These are phyloP conservation scores for Danionella cerebrum DNA, from an alignment of 2,113 vertebrate species.

Conservation along the genomic window DNA sequence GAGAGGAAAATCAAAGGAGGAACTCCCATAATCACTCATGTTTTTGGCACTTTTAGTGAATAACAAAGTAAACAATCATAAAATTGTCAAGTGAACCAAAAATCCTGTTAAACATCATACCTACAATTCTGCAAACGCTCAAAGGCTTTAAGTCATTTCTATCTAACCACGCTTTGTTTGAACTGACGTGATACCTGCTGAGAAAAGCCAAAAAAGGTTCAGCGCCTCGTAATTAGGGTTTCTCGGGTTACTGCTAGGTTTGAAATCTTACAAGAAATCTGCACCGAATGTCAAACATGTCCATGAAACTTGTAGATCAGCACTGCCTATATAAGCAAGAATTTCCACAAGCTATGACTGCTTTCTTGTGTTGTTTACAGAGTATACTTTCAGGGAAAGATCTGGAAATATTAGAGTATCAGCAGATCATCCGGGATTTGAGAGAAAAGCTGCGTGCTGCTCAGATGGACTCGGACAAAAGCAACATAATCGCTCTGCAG, in stretches of 20 bases:
- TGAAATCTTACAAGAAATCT: no score
- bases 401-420: conserved; percentile 81
- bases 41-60: no score
- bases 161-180: neutral
- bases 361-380: conserved; percentile 49
- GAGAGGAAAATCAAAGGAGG: neutral
- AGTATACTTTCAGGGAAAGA: conserved; percentile 84
- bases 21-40: no score
- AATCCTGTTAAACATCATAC: neutral
- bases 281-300: no score
- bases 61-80: no score
- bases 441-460: conserved; percentile 77
- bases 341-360: neutral
- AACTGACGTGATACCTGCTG: neutral
- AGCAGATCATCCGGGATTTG: conserved; percentile 80
- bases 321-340: no score
- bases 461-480: conserved; percentile 85
- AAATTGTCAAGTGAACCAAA: no score
- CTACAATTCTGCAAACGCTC: neutral
- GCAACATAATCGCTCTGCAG: conserved; percentile 78
- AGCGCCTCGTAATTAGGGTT: neutral
- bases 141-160: neutral
- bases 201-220: neutral
- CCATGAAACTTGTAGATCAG: no score
- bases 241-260: neutral